These are phyloP conservation scores for Notocelia uddmanniana DNA, from an alignment of 2,888 invertebrate species.

Conservation along the genomic window DNA sequence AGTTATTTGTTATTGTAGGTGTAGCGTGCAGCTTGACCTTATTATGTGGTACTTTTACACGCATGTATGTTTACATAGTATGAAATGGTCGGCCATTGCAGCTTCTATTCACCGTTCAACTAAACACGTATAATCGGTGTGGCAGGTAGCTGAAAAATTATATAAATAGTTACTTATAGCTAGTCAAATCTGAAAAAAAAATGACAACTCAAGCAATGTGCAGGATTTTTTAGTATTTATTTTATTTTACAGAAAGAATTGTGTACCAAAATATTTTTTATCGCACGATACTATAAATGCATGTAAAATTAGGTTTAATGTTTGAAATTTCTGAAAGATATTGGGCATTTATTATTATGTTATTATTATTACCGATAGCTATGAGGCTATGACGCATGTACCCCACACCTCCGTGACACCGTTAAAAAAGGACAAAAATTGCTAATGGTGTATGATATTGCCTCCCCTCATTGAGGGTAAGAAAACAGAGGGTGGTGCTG, in stretches of 20 bases:
- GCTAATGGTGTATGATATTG: constrained; percentile 87
- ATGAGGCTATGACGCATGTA: constrained; percentile 33
- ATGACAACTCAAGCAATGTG: not conserved
- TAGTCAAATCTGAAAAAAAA: not conserved
- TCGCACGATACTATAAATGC: not conserved
- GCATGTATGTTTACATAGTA: not conserved
- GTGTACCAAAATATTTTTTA: not conserved
- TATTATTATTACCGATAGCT: not conserved
- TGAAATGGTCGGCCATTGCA: constrained; percentile 1
- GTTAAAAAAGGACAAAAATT: constrained; percentile 86
- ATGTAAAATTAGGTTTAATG: too few species aligned
- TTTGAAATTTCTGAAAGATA: too few species aligned
- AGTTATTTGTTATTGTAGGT: constrained; percentile 31
- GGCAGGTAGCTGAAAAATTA: not conserved
- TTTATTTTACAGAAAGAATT: not conserved
- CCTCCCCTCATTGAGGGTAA: constrained; percentile 83
- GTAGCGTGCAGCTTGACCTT: constrained; percentile 27
- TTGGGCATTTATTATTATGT: too few species aligned
- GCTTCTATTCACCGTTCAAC: not conserved
- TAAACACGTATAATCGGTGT: too few species aligned
- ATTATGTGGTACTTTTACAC: constrained; percentile 18
- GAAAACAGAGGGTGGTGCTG: constrained; percentile 77
- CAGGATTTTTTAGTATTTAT: not conserved
- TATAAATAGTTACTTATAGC: not conserved
- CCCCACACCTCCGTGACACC: constrained; percentile 73